Evolutionary conservation across 2,797 vertebrate genomes (phyloP).

Genomic region (Manis javanica): DNA sequence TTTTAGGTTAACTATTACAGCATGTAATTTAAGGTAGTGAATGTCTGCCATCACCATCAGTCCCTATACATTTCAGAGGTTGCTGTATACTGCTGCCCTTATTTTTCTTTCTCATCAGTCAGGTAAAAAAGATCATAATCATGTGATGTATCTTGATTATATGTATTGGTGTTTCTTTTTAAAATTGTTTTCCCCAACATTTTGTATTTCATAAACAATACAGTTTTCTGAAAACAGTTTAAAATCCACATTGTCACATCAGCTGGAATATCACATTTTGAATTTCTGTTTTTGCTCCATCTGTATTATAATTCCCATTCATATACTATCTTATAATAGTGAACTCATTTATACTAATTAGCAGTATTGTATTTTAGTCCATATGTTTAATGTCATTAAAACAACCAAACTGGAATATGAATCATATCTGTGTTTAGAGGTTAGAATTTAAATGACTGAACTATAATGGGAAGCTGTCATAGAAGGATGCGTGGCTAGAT

Average conservation of each 20-base stretch:
- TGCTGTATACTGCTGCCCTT: not conserved
- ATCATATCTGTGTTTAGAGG: not conserved
- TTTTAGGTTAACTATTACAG: constrained; percentile 18
- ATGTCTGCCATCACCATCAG: not conserved
- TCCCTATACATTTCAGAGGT: constrained; percentile 43
- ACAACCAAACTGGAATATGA: not conserved
- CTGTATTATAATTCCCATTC: not conserved
- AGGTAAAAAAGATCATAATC: constrained; percentile 45
- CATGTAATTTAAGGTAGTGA: constrained; percentile 32
- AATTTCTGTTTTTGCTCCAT: constrained; percentile 43
- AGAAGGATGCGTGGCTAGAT: not conserved
- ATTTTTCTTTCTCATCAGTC: constrained; percentile 26
- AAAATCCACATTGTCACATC: constrained; percentile 34
- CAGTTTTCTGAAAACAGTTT: constrained; percentile 41
- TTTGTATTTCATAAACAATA: constrained; percentile 47
- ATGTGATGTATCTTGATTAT: constrained; percentile 15
- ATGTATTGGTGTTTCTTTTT: not conserved
- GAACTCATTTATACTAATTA: constrained; percentile 52
- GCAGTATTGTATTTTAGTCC: constrained; percentile 30
- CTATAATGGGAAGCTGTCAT: not conserved
- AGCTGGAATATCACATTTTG: constrained; percentile 36
- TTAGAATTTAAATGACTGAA: constrained; percentile 26
- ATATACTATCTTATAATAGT: not conserved
- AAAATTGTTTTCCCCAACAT: not conserved
- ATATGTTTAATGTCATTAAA: constrained; percentile 45